Evolutionary conservation across 2,888 invertebrate species (phyloP), one percentile per base, ranked within the genome.

Genomic region (Metalampra italica): DNA sequence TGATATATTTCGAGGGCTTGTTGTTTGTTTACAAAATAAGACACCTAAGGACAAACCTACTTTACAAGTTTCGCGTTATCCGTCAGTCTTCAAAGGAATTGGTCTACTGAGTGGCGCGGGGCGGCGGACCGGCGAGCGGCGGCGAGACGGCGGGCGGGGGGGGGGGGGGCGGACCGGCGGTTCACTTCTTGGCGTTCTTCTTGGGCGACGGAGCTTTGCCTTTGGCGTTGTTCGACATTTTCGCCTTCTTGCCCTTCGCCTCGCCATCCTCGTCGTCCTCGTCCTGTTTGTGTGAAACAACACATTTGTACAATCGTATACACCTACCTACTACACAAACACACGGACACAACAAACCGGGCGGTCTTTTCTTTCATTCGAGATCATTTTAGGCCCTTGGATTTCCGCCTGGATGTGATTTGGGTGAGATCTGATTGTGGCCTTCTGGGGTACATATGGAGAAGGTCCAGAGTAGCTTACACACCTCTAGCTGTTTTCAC

Each of bases 191-290:
- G 64, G 90, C 86, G 63, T 94, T 94, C 85, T 93, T 94, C 91
- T 94, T 94, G 81, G 93, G 92, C 62, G 92, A 91, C 50, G 92
- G 88, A 51, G 91, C 89, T 86, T 94, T 94, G 71, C 92, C 93
- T 82, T 92, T 92, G 73, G 92, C 90, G 69, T 92, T 93, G 82
- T 92, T 93, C 67, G 92, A 92, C 79, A 94, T 85, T 89, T 94
- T 94, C 81, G 93, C 92, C 73, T 94, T 93, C 85, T 95, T 95
- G 82, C 93, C 93, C 85, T 95, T 95, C 66, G 94, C 94, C 80
- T 94, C 93, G 38, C 93, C 94, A 15, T 95, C 95, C 55, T 95
- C 94, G 15, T 94, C 93, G 48, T 93, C 93, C 53, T 94, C 94
- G 51, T 92, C 93, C 82, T 93, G 73, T 13, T 22, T 42, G 30